Evolutionary conservation across 2,888 invertebrate genomes (phyloP).

Genomic region (Sinhomidia bicolor): DNA sequence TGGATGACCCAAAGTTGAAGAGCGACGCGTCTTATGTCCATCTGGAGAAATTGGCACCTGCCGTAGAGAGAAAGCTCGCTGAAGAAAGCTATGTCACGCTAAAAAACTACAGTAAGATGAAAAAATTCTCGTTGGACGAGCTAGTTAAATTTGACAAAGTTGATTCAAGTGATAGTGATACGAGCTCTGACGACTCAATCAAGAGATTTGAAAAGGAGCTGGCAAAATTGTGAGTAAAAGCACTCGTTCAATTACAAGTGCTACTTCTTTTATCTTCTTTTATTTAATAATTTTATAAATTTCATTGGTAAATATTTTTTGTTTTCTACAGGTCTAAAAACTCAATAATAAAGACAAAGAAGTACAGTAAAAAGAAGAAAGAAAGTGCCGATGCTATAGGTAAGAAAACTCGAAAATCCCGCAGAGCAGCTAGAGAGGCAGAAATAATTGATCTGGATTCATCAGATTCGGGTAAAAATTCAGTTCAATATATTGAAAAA

Average conservation of each 20-base stretch:
- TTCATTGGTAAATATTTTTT: neutral
- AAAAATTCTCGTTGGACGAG: constrained; percentile 10
- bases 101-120: constrained; percentile 13
- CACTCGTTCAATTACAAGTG: neutral
- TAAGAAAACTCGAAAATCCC: neutral
- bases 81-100: constrained; percentile 31
- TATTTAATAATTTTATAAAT: neutral
- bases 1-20: constrained; percentile 52
- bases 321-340: constrained; percentile 25
- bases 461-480: neutral
- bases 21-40: neutral
- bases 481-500: neutral
- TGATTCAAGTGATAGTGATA: neutral
- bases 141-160: neutral
- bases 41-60: constrained; percentile 21
- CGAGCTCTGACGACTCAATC: constrained; percentile 40
- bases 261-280: neutral
- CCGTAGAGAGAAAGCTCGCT: constrained; percentile 4
- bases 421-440: neutral
- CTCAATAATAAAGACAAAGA: constrained; percentile 31
- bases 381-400: neutral
- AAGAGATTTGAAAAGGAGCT: constrained; percentile 13
- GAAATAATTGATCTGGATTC: neutral
- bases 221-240: constrained; percentile 44
- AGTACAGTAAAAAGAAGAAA: constrained; percentile 21